phyloP scores from a whole-genome alignment of 2,113 vertebrate species.

The Anguilla rostrata region DNA sequence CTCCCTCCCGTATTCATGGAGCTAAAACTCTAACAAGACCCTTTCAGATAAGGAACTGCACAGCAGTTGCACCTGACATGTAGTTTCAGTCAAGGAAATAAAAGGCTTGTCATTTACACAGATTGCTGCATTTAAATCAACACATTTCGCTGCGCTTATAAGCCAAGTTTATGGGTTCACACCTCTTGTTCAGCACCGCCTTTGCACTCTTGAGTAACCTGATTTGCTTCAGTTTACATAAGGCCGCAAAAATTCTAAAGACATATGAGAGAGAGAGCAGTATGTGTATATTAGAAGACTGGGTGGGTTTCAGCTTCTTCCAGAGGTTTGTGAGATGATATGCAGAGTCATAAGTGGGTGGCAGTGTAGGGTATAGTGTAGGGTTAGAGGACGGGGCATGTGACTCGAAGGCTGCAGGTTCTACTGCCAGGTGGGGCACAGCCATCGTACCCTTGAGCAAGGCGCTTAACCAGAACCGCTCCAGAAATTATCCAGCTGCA shows the following conservation, averaged over 20 bases:
- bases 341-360: too few relatives aligned
- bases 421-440: too few relatives aligned
- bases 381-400: too few relatives aligned
- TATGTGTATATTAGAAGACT: too few relatives aligned
- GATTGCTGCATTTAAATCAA: not conserved
- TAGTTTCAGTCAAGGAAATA: not conserved
- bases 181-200: not conserved
- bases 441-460: too few relatives aligned
- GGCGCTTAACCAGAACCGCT: too few relatives aligned
- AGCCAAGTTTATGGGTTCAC: not conserved
- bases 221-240: not conserved
- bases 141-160: not conserved
- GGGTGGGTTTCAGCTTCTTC: too few relatives aligned
- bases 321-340: too few relatives aligned
- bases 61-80: not conserved
- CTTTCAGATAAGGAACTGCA: not conserved
- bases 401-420: too few relatives aligned
- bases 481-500: too few relatives aligned
- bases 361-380: too few relatives aligned
- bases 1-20: not conserved
- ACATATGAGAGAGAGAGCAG: too few relatives aligned
- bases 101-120: not conserved
- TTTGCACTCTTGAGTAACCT: not conserved
- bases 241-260: not conserved
- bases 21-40: not conserved